Percentiles rank a stretch among this genome's conserved stretches.
Conservation (phyloP, 2,797 vertebrate genomes). For the Hippopotamyrus pictus region DNA sequence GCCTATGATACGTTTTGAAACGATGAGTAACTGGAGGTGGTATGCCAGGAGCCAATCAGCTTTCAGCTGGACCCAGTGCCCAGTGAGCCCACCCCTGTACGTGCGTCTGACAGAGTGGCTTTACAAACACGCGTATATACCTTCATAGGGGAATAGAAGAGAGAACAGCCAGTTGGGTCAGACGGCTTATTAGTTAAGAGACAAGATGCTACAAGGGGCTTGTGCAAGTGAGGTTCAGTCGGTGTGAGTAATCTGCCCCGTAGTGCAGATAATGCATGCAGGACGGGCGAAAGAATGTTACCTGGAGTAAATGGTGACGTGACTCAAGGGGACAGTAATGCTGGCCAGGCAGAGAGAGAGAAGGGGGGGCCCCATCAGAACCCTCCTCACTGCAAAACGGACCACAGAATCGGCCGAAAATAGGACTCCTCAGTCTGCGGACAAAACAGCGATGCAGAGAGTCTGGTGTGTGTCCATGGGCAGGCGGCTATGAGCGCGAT, state of each 20-base stretch:
- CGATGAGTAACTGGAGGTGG: not conserved
- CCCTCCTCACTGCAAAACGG: not conserved
- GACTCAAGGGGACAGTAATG: not conserved
- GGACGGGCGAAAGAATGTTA: not conserved
- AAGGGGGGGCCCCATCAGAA: not conserved
- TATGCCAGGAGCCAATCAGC: not conserved
- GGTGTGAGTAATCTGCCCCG: not conserved
- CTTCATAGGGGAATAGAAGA: not conserved
- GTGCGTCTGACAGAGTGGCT: not conserved
- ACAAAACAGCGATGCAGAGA: not conserved
- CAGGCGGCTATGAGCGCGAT: not conserved
- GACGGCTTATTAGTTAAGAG: not conserved
- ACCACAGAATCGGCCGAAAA: not conserved
- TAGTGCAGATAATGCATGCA: not conserved
- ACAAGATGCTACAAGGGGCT: not conserved
- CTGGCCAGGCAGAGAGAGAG: not conserved
- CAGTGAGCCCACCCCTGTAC: not conserved
- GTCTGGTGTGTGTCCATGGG: not conserved
- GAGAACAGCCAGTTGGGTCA: not conserved
- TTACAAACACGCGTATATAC: not conserved
- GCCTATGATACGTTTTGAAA: not conserved
- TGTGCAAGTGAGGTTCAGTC: not conserved
- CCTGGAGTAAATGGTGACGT: not conserved
- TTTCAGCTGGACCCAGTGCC: not conserved
- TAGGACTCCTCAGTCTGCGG: not conserved